phyloP scores from a whole-genome alignment of 2,888 invertebrate genomes.

The Trachelus stipa region DNA sequence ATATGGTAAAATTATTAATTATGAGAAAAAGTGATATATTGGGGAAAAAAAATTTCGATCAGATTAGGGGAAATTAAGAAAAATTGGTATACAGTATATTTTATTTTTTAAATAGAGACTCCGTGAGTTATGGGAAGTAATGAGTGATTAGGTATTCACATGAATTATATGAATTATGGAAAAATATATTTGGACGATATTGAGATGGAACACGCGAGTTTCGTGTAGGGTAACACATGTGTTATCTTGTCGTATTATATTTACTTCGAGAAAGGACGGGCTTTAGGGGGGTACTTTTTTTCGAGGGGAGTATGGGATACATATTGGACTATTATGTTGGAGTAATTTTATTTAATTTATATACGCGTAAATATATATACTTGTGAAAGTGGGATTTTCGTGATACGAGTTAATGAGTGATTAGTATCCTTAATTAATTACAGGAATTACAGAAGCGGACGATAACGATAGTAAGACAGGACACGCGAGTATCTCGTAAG shows the following conservation, averaged over 20 bases:
- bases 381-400: not conserved
- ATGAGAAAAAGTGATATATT: not conserved
- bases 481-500: not conserved
- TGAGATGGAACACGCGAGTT: not conserved
- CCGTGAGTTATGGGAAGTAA: not conserved
- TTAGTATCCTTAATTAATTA: not conserved
- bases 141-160: not conserved
- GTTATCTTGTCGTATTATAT: not conserved
- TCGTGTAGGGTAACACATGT: not conserved
- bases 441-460: not conserved
- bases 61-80: no score
- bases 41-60: no score
- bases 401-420: not conserved
- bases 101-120: not conserved
- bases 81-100: not conserved
- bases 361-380: not conserved
- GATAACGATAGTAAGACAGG: not conserved
- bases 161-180: not conserved
- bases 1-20: not conserved
- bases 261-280: not conserved
- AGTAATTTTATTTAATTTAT: not conserved
- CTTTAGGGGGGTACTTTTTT: not conserved
- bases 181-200: not conserved
- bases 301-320: not conserved
- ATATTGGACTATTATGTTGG: not conserved